Base-by-base conservation (phyloP, 2,797 vertebrate species). In the Chanos chanos region DNA sequence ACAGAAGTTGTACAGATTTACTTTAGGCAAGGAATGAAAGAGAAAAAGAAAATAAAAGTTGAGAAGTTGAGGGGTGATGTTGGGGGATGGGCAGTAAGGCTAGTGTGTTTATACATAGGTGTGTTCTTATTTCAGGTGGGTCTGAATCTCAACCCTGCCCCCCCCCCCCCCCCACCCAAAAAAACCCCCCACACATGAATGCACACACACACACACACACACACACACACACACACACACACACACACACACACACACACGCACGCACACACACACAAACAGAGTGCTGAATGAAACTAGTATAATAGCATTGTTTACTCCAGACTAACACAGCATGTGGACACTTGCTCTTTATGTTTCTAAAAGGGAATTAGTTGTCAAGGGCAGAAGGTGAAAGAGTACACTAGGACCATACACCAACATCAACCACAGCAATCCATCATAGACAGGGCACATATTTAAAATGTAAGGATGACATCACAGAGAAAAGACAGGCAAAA, bases 271-370 rank as follows among this genome's bases (percentile, higher is more conserved):
- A 40, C 34, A 37, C 36, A 56, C 39, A 19, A 30, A 33, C 30
- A 9, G 1, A 64, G 41, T 63, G 53, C 27, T 55, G 72, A 72
- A 51, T 60, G 40, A 62, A 37, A 39, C 27, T 50, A 39, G 45
- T 55, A 71, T 64, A 71, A 77, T 66, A 57, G 57, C 15, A 13
- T 8, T 62, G 54, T 67, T 77, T 70, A 68, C 68, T 47, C 45
- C 28, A 34, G 10, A 34, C 36, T 40, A 70, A 73, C 52, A 64
- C 25, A 54, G 39, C 57, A 30, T 55, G 51, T 64, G 50, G 47
- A 60, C 28, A 69, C 31, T 44, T 30, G 56, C 10, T 43, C 21
- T 37, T 50, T 49, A 33, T 68, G 44, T 30, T 56, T 52, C n/a
- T 24, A 41, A 63, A 25, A 51, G 62, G 39, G 62, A 43, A 61